Conservation (phyloP, 2,888 invertebrate species). For the Periphyllus acericola region DNA sequence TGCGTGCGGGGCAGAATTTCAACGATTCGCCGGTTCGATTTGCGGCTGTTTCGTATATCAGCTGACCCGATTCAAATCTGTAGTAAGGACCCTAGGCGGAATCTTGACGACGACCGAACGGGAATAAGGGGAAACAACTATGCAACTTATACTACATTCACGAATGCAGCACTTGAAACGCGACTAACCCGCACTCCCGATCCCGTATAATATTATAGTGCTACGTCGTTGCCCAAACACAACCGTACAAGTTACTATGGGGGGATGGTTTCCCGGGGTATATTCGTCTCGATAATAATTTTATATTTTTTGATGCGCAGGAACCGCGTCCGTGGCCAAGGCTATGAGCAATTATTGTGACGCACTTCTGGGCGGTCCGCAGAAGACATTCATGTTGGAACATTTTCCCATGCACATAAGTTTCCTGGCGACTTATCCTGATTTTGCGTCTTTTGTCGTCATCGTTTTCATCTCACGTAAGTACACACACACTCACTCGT, state of each 20-base stretch:
- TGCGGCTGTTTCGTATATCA: too few species aligned
- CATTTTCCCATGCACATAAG: constrained; percentile 73
- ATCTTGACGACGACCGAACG: too few species aligned
- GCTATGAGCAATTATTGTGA: constrained; percentile 80
- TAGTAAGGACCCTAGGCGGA: too few species aligned
- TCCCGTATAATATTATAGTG: neutral
- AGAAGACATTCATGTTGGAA: constrained; percentile 70
- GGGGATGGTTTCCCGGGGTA: too few species aligned
- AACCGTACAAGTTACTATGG: too few species aligned
- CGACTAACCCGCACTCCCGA: neutral
- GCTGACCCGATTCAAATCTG: too few species aligned
- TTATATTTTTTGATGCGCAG: constrained; percentile 67
- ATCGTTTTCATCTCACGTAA: constrained; percentile 71
- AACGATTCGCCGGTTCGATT: too few species aligned
- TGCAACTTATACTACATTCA: neutral
- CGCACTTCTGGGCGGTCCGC: constrained; percentile 72
- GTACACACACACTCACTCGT: neutral
- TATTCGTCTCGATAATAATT: too few species aligned
- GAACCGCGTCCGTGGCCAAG: constrained; percentile 80
- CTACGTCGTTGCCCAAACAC: too few species aligned
- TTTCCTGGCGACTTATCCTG: constrained; percentile 77
- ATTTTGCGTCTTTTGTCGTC: constrained; percentile 76
- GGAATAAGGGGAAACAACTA: neutral
- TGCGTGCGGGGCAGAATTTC: too few species aligned
- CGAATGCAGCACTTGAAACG: neutral